Evolutionary conservation across 1,140 invertebrate genomes (phyloP).

Genomic region (Neoseiulus cucumeris): DNA sequence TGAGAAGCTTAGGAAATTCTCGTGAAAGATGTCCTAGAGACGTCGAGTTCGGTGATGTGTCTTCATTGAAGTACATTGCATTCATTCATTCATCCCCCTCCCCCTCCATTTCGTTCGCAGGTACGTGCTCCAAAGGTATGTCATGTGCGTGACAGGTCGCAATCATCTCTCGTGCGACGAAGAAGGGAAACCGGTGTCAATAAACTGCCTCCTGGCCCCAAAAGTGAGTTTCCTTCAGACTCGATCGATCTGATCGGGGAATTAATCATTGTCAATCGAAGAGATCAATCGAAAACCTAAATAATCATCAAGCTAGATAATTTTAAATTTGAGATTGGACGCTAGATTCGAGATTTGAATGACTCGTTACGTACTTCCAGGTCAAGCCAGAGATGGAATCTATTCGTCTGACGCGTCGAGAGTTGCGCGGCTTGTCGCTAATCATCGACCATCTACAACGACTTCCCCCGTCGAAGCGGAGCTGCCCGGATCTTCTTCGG

Average conservation of each 20-base stretch:
- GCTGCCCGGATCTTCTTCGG: conserved; percentile 67
- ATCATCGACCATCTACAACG: conserved; percentile 77
- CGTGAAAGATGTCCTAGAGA: background rate
- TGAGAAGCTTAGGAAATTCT: background rate
- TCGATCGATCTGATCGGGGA: conserved; percentile 23
- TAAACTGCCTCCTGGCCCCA: conserved; percentile 14
- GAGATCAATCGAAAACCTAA: too few species aligned
- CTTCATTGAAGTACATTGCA: too few species aligned
- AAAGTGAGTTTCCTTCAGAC: conserved; percentile 27
- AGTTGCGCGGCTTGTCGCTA: conserved; percentile 45
- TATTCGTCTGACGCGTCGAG: conserved; percentile 36
- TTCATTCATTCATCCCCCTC: too few species aligned
- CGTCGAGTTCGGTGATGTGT: too few species aligned
- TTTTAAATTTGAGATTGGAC: too few species aligned
- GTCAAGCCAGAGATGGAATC: background rate
- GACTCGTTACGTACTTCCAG: too few species aligned
- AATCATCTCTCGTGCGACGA: conserved; percentile 38
- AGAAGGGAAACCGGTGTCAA: conserved; percentile 17
- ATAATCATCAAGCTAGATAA: too few species aligned
- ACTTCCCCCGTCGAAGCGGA: conserved; percentile 67
- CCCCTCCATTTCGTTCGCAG: too few species aligned
- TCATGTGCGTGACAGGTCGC: conserved; percentile 61
- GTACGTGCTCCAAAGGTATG: conserved; percentile 82
- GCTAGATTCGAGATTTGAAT: too few species aligned
- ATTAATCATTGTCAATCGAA: too few species aligned